A percentile compares a stretch with the other conserved stretches of the same genome.
Evolutionary conservation across 1,140 invertebrate genomes (phyloP).

Genomic region (Magallana gigas): DNA sequence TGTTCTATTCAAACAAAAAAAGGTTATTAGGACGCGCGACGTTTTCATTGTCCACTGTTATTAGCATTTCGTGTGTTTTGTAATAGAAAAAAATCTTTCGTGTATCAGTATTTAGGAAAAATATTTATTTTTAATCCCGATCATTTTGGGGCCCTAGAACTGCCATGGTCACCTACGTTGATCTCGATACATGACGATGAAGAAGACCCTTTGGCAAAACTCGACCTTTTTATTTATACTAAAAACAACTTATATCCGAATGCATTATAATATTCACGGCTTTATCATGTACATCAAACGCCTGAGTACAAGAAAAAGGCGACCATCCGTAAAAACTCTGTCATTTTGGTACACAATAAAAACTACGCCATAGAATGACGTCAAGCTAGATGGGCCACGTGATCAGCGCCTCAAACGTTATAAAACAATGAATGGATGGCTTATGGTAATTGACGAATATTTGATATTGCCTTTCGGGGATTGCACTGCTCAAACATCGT

Average conservation of each 20-base stretch:
- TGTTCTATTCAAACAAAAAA: not conserved
- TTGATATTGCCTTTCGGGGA: not conserved
- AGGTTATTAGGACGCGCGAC: too few species aligned
- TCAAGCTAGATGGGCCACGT: not conserved
- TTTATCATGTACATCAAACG: not conserved
- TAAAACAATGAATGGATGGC: not conserved
- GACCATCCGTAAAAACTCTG: not conserved
- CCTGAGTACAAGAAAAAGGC: not conserved
- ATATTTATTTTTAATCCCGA: too few species aligned
- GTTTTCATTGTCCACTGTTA: too few species aligned
- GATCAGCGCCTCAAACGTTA: not conserved
- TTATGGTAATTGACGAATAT: constrained; percentile 1
- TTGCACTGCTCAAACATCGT: not conserved
- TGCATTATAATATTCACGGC: not conserved
- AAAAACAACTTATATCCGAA: constrained; percentile 24
- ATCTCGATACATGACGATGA: not conserved
- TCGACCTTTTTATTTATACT: constrained; percentile 18
- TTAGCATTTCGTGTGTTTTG: too few species aligned
- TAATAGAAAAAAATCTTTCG: too few species aligned
- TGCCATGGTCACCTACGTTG: not conserved
- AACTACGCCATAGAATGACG: constrained; percentile 12
- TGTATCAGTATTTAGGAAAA: too few species aligned
- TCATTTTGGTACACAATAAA: not conserved
- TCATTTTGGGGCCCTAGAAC: too few species aligned
- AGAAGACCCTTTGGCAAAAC: not conserved